Conservation (phyloP, 2,888 invertebrate genomes). For the Stegana nigrithorax region DNA sequence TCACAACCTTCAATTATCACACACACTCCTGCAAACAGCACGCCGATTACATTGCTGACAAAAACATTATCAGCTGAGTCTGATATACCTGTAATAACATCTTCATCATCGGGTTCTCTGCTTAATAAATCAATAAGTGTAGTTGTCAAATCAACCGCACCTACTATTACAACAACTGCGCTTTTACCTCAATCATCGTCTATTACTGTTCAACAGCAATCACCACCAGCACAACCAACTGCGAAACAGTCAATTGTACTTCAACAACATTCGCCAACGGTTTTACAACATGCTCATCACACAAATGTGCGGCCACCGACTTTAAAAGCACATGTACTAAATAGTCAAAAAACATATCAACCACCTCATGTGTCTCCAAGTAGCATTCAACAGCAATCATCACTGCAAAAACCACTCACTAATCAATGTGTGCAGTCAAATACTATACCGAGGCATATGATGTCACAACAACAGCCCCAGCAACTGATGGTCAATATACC, state of each 20-base stretch:
- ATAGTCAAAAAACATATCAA: constrained; percentile 68
- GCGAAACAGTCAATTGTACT: constrained; percentile 59
- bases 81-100: constrained; percentile 32
- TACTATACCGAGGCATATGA: constrained; percentile 46
- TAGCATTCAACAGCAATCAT: constrained; percentile 29
- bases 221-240: constrained; percentile 52
- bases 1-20: constrained; percentile 23
- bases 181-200: constrained; percentile 32
- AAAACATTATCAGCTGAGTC: constrained; percentile 53
- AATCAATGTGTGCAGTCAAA: constrained; percentile 57
- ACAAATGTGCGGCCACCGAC: constrained; percentile 70
- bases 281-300: constrained; percentile 66
- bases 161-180: constrained; percentile 35
- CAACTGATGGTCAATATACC: constrained; percentile 66
- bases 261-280: constrained; percentile 54
- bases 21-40: constrained; percentile 20
- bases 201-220: constrained; percentile 57
- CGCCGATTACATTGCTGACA: constrained; percentile 48
- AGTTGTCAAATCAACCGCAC: constrained; percentile 55
- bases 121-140: constrained; percentile 62
- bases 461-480: constrained; percentile 44
- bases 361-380: constrained; percentile 44
- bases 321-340: constrained; percentile 75
- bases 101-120: constrained; percentile 37
- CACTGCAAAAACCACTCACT: constrained; percentile 30